These are phyloP conservation scores for Plutomurus gul DNA, from an alignment of 1,140 invertebrate species.

Conservation along the genomic window DNA sequence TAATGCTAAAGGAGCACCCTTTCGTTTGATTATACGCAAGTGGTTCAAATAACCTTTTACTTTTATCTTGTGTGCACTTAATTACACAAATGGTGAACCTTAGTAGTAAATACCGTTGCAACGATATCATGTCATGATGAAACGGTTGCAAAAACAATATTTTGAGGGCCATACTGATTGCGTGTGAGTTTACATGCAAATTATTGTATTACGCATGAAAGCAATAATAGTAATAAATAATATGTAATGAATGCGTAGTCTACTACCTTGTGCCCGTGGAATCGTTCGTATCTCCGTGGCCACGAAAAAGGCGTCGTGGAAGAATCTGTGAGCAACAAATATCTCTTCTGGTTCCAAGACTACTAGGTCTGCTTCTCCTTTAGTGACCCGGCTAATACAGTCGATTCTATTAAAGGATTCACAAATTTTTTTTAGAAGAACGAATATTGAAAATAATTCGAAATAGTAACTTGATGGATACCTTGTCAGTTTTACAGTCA, in stretches of 20 bases:
- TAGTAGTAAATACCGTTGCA: not conserved
- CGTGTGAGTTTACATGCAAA: too few relatives aligned
- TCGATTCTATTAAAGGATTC: constrained; percentile 48
- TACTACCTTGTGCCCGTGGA: constrained; percentile 41
- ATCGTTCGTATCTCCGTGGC: constrained; percentile 48
- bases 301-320: constrained; percentile 53
- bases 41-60: too few relatives aligned
- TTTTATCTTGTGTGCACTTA: too few relatives aligned
- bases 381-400: constrained; percentile 46
- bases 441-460: not conserved
- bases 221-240: not conserved
- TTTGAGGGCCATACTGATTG: not conserved
- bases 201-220: not conserved
- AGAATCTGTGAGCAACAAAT: constrained; percentile 53
- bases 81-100: not conserved
- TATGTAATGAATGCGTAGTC: not conserved
- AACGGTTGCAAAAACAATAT: not conserved
- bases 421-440: not conserved
- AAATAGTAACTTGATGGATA: too few relatives aligned
- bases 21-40: too few relatives aligned
- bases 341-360: constrained; percentile 53
- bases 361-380: constrained; percentile 51
- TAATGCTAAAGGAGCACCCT: not conserved
- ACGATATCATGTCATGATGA: not conserved
- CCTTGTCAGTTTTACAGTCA: too few relatives aligned